Percentiles rank a stretch among this genome's conserved stretches.
Conservation (phyloP, 2,888 invertebrate species). For the Leptinotarsa tumamoca region DNA sequence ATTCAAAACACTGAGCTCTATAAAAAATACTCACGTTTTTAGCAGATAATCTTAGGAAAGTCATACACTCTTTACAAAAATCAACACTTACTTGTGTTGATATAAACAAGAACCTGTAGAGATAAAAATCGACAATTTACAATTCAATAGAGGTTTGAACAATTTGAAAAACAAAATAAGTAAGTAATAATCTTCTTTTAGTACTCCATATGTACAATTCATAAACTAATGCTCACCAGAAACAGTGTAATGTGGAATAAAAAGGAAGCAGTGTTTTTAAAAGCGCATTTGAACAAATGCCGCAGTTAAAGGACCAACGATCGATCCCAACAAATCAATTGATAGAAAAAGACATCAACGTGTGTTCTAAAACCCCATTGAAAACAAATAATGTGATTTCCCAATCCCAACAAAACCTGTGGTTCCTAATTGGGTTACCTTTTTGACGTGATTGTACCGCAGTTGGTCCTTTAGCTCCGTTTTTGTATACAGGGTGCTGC, state of each 20-base stretch:
- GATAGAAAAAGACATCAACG: not conserved
- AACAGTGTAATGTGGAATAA: not conserved
- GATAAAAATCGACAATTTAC: too few species aligned
- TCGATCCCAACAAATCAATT: not conserved
- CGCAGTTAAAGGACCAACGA: conserved; percentile 9
- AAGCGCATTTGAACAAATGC: conserved; percentile 3
- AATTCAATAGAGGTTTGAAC: too few species aligned
- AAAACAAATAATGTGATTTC: not conserved
- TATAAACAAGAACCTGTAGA: too few species aligned
- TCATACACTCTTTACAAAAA: too few species aligned
- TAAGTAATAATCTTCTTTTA: too few species aligned
- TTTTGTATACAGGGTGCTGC: conserved; percentile 48
- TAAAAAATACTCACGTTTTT: too few species aligned
- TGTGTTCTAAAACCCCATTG: not conserved
- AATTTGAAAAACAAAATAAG: too few species aligned
- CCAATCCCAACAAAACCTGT: not conserved
- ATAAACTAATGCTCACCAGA: not conserved
- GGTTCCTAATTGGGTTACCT: not conserved
- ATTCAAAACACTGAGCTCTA: too few species aligned
- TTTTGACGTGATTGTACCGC: not conserved
- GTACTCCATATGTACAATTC: too few species aligned
- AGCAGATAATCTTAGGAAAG: too few species aligned
- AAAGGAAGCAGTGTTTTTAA: conserved; percentile 2
- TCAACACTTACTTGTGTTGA: too few species aligned
- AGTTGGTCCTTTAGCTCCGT: conserved; percentile 12